phyloP scores from a whole-genome alignment of 2,888 invertebrate genomes.

The Nebria salina region DNA sequence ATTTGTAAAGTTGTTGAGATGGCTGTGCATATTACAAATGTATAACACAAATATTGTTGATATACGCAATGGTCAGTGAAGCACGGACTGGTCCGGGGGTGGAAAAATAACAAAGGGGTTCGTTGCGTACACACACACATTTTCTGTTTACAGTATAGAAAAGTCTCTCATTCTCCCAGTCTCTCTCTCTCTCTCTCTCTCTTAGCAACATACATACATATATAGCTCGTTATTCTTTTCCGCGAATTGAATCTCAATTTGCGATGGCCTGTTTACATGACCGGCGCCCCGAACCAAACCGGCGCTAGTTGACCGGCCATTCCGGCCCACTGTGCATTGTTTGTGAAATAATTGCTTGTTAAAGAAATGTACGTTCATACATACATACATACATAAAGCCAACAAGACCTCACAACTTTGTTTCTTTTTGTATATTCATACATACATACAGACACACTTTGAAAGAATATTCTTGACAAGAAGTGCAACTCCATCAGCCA shows the following conservation, averaged over 20 bases:
- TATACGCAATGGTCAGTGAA: slow-evolving; percentile 3
- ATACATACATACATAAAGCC: neutral
- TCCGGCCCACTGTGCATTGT: slow-evolving; percentile 27
- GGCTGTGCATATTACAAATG: neutral
- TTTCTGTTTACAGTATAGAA: neutral
- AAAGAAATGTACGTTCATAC: slow-evolving; percentile 29
- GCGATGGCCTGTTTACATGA: slow-evolving; percentile 41
- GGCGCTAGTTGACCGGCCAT: slow-evolving; percentile 31
- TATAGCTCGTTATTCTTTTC: slow-evolving; percentile 42
- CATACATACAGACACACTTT: neutral
- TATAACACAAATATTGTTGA: neutral
- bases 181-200: too few relatives aligned
- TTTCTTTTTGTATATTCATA: too few relatives aligned
- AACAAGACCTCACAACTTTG: too few relatives aligned
- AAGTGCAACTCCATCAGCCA: too few relatives aligned
- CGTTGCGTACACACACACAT: slow-evolving; percentile 22
- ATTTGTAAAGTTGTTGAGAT: neutral
- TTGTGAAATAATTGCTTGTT: slow-evolving; percentile 46
- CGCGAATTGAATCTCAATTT: slow-evolving; percentile 45
- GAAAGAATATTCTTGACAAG: neutral
- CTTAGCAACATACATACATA: neutral
- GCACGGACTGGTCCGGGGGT: slow-evolving; percentile 25
- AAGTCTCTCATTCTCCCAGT: neutral
- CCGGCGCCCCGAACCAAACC: slow-evolving; percentile 11
- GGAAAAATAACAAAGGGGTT: slow-evolving; percentile 44